Conservation (phyloP, 2,113 vertebrate genomes). For the Saguinus imperator region DNA sequence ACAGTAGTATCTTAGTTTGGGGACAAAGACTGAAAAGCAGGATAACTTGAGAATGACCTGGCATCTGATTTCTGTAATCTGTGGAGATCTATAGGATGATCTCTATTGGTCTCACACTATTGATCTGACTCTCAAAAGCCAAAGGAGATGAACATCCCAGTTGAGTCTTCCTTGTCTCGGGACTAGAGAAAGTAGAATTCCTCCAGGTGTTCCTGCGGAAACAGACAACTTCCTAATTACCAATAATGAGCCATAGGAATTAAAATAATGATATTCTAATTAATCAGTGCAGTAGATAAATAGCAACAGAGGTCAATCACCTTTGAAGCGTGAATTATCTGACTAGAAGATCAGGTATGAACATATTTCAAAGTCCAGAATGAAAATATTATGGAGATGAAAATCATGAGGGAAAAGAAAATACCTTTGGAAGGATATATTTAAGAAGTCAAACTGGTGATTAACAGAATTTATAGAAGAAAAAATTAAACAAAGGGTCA, state of each 20-base stretch:
- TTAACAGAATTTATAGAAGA: not conserved
- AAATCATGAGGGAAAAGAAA: not conserved
- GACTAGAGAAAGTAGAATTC: not conserved
- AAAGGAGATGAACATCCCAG: no score
- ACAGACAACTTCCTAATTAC: not conserved
- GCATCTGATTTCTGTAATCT: not conserved
- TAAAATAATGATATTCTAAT: not conserved
- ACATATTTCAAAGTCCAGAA: not conserved
- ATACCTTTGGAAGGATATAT: not conserved
- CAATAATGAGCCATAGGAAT: not conserved
- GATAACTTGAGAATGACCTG: not conserved
- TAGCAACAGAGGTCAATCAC: not conserved
- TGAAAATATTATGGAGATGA: not conserved
- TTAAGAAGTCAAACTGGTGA: not conserved
- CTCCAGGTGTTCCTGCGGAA: not conserved
- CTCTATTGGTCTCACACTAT: not conserved
- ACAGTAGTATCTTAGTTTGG: not conserved
- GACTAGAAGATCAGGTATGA: not conserved
- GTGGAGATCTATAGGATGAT: no score
- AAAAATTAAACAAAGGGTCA: not conserved
- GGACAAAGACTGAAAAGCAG: not conserved
- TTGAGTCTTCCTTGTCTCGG: not conserved
- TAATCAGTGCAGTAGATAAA: not conserved
- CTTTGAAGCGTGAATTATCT: not conserved
- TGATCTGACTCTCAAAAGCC: not conserved